Evolutionary conservation across 53 echinoderm and acorn worm species (phyloP), one percentile per base, ranked within the genome.

Genomic region (Pentamera pediparva): DNA sequence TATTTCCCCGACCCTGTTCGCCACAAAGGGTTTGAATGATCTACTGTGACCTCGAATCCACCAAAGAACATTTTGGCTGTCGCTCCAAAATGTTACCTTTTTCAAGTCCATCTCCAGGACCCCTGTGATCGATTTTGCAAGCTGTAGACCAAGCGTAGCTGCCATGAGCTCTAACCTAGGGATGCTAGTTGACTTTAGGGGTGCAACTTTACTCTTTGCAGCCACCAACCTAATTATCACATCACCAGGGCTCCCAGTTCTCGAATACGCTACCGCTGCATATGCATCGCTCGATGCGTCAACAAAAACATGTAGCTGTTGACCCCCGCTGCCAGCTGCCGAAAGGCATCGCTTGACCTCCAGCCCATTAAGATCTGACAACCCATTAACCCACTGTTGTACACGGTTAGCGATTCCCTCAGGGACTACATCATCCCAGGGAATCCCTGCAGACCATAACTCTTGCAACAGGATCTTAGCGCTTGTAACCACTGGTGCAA

Each of bases 11-110:
- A 83, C 19, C 4, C 77, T 32, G 35, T 83, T 83, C 2, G 77
- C 84, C 8, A 84, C 84, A 59, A 84, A 84, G 24, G 61, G 61
- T 22, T 60, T 60, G 32, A 60, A 60, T 60, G 61, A 29, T 33
- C 61, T 25, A 17, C 61, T 60, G 5, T 33, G 24, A 7, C 61
- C 61, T 33, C 61, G 28, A 30, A 35, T 65, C 39, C 65, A 38
- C 65, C 65, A 65, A 9, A 65, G 37, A 22, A 65, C 65, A 65
- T 65, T 65, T 35, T 3, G 3, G 28, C 37, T 65, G n/a, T 65
- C 65, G 19, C 40, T 24, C 65, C 65, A 65, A 65, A 37, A 65
- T 39, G 22, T 76, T 36, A 76, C 60, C 3, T 76, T 21, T 38
- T 76, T 76, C 29, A 76, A 59, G 4, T 76, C 60, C n/a, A 38